These are phyloP conservation scores for Carlito syrichta DNA, from an alignment of 2,113 vertebrate genomes.

Conservation along the genomic window DNA sequence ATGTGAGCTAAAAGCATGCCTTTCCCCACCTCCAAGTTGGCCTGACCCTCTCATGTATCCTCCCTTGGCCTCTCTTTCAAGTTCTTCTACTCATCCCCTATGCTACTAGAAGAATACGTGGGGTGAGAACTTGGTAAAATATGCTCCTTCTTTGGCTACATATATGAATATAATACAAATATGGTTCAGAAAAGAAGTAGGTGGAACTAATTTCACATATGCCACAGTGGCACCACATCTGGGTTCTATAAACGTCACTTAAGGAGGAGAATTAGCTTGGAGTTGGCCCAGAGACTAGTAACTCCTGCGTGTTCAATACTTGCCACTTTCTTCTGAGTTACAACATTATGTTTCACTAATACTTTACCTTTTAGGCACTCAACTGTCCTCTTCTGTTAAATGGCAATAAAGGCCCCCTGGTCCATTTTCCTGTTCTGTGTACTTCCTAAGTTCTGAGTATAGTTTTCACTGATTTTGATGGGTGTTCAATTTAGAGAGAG, in stretches of 20 bases:
- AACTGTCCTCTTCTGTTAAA: neutral
- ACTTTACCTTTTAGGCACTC: neutral
- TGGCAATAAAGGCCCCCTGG: neutral
- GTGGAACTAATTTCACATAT: slow-evolving; percentile 44
- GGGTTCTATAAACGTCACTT: slow-evolving; percentile 45
- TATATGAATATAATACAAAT: slow-evolving; percentile 20
- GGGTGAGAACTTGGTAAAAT: slow-evolving; percentile 38
- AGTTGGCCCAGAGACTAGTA: slow-evolving; percentile 9
- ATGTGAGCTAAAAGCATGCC: neutral
- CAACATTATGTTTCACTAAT: neutral
- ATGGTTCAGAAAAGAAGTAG: slow-evolving; percentile 42
- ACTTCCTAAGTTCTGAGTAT: neutral
- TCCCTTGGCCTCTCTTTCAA: neutral
- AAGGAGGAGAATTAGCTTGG: neutral
- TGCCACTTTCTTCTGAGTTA: slow-evolving; percentile 26
- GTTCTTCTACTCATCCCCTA: neutral
- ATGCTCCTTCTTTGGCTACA: slow-evolving; percentile 8
- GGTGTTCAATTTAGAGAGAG: neutral
- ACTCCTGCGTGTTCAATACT: neutral
- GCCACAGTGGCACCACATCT: slow-evolving; percentile 51
- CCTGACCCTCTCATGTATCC: neutral
- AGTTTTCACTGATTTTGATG: neutral
- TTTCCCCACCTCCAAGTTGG: neutral
- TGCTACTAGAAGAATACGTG: slow-evolving; percentile 48
- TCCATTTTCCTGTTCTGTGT: neutral